phyloP scores from a whole-genome alignment of 2,888 invertebrate genomes.

The Netelia virgata region DNA sequence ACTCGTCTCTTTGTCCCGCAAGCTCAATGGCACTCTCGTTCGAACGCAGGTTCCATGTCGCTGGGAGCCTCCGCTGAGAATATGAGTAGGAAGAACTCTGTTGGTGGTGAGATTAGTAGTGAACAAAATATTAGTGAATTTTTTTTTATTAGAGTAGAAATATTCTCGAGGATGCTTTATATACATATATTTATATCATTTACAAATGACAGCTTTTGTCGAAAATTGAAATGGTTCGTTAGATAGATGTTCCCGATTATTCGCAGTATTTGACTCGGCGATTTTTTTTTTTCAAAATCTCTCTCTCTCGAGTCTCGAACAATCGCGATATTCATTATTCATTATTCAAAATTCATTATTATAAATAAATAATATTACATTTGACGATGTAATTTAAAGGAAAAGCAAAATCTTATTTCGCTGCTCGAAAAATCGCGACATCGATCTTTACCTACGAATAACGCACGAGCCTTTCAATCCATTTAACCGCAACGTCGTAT shows the following conservation, averaged over 20 bases:
- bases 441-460: conserved; percentile 6
- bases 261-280: too few relatives aligned
- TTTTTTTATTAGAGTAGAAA: conserved; percentile 33
- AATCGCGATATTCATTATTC: too few relatives aligned
- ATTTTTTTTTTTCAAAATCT: too few relatives aligned
- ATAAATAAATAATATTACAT: too few relatives aligned
- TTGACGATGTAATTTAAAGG: too few relatives aligned
- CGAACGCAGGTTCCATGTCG: conserved; percentile 80
- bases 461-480: neutral
- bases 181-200: neutral
- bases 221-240: too few relatives aligned
- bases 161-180: neutral
- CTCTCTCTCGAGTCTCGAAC: too few relatives aligned
- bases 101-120: conserved; percentile 81
- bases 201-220: too few relatives aligned
- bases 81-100: conserved; percentile 85
- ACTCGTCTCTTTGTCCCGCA: conserved; percentile 67
- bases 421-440: neutral
- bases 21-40: conserved; percentile 69
- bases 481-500: too few relatives aligned
- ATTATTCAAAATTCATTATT: too few relatives aligned
- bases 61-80: conserved; percentile 86
- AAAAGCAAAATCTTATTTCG: too few relatives aligned
- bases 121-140: conserved; percentile 17
- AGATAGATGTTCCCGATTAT: too few relatives aligned